These are phyloP conservation scores for Sarcophaga peregrina DNA, from an alignment of 1,140 invertebrate species.

Conservation along the genomic window DNA sequence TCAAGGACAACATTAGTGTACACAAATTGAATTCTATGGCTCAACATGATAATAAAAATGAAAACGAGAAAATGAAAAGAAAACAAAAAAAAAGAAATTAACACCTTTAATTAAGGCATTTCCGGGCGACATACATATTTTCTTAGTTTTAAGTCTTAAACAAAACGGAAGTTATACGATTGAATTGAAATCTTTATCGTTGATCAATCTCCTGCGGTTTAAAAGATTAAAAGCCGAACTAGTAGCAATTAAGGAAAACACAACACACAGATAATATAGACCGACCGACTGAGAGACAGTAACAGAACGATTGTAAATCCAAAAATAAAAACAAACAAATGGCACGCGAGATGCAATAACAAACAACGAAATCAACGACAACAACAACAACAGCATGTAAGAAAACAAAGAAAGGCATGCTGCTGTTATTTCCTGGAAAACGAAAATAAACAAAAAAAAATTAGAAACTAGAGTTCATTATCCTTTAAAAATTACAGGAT, in stretches of 20 bases:
- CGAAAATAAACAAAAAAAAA: neutral
- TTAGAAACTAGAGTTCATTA: neutral
- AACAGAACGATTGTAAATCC: neutral
- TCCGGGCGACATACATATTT: neutral
- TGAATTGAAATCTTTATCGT: neutral
- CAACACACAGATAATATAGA: too few relatives aligned
- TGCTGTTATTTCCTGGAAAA: neutral
- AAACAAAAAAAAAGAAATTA: neutral
- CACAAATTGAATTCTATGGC: too few relatives aligned
- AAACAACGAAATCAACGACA: too few relatives aligned
- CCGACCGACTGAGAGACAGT: neutral
- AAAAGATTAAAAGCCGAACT: neutral
- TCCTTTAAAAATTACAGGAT: neutral
- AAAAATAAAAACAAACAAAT: neutral
- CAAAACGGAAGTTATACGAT: too few relatives aligned
- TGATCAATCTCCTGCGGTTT: neutral
- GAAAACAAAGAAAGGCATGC: neutral
- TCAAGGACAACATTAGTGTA: too few relatives aligned
- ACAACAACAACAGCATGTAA: too few relatives aligned
- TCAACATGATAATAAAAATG: too few relatives aligned
- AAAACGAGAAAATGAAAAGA: too few relatives aligned
- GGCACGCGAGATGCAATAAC: neutral
- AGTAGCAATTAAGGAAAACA: neutral
- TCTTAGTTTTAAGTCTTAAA: too few relatives aligned
- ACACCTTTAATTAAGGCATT: conserved; percentile 21